These are phyloP conservation scores for Morelia viridis DNA, from an alignment of 2,797 vertebrate species.

Conservation along the genomic window DNA sequence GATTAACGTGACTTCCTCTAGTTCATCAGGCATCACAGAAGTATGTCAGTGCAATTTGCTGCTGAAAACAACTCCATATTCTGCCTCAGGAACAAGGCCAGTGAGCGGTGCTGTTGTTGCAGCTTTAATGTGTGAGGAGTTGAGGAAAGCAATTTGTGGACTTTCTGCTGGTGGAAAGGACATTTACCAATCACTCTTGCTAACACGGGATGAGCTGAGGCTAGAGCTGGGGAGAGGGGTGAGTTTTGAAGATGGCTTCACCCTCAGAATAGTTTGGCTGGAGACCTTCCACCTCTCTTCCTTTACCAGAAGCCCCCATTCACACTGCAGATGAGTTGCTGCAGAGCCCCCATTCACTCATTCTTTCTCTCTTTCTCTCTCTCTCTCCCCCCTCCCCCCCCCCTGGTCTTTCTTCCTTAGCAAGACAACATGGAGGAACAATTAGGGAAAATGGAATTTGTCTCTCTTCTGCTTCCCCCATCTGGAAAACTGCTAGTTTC, in stretches of 20 bases:
- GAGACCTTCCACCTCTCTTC: background rate
- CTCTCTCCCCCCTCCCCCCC: background rate
- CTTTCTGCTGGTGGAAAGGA: background rate
- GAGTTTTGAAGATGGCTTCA: background rate
- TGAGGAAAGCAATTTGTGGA: background rate
- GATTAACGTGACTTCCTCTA: background rate
- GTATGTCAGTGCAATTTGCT: background rate
- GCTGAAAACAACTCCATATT: no score
- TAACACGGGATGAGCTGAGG: background rate
- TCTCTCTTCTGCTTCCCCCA: background rate
- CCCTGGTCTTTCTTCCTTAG: background rate
- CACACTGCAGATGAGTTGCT: background rate
- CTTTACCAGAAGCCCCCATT: background rate
- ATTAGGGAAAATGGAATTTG: background rate
- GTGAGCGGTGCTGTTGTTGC: background rate
- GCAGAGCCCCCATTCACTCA: background rate
- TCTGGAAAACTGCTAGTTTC: background rate
- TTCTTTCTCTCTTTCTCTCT: background rate
- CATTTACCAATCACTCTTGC: background rate
- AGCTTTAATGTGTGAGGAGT: background rate
- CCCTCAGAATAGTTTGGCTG: background rate
- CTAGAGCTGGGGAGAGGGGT: background rate
- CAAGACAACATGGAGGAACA: background rate
- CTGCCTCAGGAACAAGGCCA: background rate
- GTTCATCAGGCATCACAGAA: background rate